Percentiles rank a stretch among this genome's conserved stretches.
Conservation (phyloP, 2,113 vertebrate species). For the Paratilapia polleni region DNA sequence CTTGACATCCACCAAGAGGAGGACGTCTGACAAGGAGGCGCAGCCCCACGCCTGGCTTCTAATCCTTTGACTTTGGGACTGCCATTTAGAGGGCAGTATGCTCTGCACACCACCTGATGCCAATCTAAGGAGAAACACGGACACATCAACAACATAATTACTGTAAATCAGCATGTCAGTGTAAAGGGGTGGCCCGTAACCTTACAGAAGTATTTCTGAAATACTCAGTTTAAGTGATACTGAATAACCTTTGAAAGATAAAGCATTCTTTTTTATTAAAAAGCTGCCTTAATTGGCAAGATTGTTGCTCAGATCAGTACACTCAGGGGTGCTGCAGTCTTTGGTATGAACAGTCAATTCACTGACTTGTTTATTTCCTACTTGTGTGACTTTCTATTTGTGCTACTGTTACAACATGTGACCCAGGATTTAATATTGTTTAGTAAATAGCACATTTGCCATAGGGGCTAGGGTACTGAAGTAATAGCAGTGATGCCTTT, state of each 20-base stretch:
- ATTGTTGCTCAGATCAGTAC: neutral
- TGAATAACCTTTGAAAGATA: neutral
- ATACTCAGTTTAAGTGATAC: neutral
- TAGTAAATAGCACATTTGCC: neutral
- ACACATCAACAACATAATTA: neutral
- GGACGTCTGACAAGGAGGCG: constrained; percentile 63
- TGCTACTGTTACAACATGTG: neutral
- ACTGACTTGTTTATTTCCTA: neutral
- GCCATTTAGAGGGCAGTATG: constrained; percentile 40
- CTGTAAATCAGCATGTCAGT: neutral
- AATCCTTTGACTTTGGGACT: neutral
- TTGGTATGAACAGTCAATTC: too few species aligned
- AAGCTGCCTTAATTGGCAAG: neutral
- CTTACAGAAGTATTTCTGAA: neutral
- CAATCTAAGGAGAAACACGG: constrained; percentile 50
- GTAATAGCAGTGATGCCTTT: neutral
- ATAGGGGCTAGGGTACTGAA: neutral
- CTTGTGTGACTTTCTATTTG: accelerated
- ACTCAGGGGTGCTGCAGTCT: neutral
- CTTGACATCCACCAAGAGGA: constrained; percentile 75
- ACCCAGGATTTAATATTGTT: accelerated
- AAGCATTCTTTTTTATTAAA: neutral
- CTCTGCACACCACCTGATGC: constrained; percentile 69
- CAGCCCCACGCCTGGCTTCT: constrained; percentile 56
- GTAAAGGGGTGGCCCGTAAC: neutral